Base-by-base conservation (phyloP, 2,888 invertebrate species). In the Oligia fasciuncula region DNA sequence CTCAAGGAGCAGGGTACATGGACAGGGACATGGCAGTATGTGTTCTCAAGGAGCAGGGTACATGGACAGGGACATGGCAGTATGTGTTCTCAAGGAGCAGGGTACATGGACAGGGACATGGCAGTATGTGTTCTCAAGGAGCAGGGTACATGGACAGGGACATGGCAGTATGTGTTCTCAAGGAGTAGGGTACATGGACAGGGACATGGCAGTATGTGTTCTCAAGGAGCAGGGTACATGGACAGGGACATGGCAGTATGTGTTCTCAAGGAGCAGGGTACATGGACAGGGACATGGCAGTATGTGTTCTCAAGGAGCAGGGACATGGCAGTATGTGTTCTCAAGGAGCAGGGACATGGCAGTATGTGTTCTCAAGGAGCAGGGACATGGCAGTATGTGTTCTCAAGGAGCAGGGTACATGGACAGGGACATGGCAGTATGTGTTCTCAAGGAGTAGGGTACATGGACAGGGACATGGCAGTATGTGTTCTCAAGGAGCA, bases 361-460 rank as follows among this genome's bases (percentile, higher is more conserved):
- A 62, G 14, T 13, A 35, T 54, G 66, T 54, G 35, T 62, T 60
- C 11, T 54, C 23, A 66, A 46, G 84, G 29, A 35, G 54, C n/a
- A 5, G 23, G 14, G 13, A 40, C 57, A 66, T n/a, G 51, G 4
- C 35, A 62, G 14, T 19, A 35, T 54, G 57, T 54, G 23, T 62
- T 60, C 11, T 54, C 23, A 66, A 46, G 78, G 40, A 35, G 54
- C n/a, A 5, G 23, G 17, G 17, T 14, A 29, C 29, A 35, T 3
- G 3, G 9, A 29, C 29, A 80, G 40, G 40, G 5, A 40, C 57
- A 66, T n/a, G 51, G 4, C 35, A 62, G 14, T 13, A 35, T 54
- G 66, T 54, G 29, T 62, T 60, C 11, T 54, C 23, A 66, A 46
- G 84, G 40, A 35, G 54, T 19, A 5, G 23, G 14, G 9, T 23